Evolutionary conservation across 2,888 invertebrate species (phyloP).

Genomic region (Pycnomerus fuliginosus): DNA sequence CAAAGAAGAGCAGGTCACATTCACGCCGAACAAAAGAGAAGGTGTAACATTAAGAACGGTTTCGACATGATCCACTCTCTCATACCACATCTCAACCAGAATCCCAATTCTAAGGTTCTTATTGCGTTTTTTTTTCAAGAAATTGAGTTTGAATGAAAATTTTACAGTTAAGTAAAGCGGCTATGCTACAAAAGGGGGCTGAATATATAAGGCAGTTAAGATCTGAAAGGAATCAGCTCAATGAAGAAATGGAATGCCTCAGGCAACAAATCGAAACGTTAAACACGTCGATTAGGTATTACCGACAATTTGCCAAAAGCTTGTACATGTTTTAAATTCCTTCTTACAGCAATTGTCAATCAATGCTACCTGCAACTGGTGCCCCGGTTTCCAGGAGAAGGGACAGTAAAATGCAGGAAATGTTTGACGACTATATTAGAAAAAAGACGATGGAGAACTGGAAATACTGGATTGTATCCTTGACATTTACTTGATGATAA

Average conservation of each 20-base stretch:
- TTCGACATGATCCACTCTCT: conserved; percentile 92
- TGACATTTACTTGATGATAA: conserved; percentile 41
- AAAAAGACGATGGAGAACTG: conserved; percentile 86
- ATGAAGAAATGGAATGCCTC: conserved; percentile 86
- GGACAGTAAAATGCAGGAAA: conserved; percentile 87
- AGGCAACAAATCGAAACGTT: conserved; percentile 87
- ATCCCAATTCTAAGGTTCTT: conserved; percentile 81
- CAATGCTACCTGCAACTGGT: conserved; percentile 92
- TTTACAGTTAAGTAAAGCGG: conserved; percentile 84
- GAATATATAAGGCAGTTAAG: conserved; percentile 91
- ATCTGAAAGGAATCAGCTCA: conserved; percentile 79
- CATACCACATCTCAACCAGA: conserved; percentile 87
- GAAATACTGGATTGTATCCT: conserved; percentile 99
- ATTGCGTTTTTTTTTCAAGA: background rate
- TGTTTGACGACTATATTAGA: conserved; percentile 90
- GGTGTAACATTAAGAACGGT: conserved; percentile 95
- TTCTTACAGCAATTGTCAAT: conserved; percentile 81
- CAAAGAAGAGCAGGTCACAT: conserved; percentile 85
- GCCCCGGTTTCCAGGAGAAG: conserved; percentile 90
- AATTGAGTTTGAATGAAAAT: conserved; percentile 1
- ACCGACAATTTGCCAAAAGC: too few species aligned
- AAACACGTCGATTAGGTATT: conserved; percentile 85
- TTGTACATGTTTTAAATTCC: conserved; percentile 4
- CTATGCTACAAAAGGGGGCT: conserved; percentile 95
- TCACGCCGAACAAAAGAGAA: conserved; percentile 93